Base-by-base conservation (phyloP, 1,140 invertebrate species). In the Chironomus tepperi region DNA sequence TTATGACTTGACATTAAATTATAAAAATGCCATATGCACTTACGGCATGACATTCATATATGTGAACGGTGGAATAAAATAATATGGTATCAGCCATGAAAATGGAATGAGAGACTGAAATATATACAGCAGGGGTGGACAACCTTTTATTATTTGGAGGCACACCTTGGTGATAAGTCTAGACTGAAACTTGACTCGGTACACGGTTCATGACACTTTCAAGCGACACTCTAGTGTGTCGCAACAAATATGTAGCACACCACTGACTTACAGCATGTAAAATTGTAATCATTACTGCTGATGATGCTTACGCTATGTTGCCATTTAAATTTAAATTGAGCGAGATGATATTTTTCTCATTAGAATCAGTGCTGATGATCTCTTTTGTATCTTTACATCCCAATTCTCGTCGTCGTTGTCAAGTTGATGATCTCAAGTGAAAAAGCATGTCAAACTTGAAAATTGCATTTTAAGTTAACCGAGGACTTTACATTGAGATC, bases 261-360 rank as follows among this genome's bases (percentile, higher is more conserved):
- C n/a, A n/a, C n/a, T n/a, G n/a, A n/a, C n/a, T n/a, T n/a, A n/a
- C 24, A 34, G 24, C 24, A 34, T 34, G 5, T 1, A 34, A 34
- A 5, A 34, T 34, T 34, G 24, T 34, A 34, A 34, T 34, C 24
- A 34, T 34, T 34, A 34, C 24, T 34, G 24, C 24, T 34, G 24
- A 34, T 34, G 24, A 34, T 5, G 24, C 24, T 34, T n/a, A 57
- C 12, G 47, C 47, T 12, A 57, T 15, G 47, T 57, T 57, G 47
- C 47, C 47, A 57, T 57, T 57, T 57, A 57, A 57, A 57, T 57
- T 57, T 57, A 57, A 57, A 57, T 57, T 57, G 47, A n/a, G 47
- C 47, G 47, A 10, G n/a, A 57, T 5, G 10, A 57, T 47, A 12
- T 57, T 57, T 57, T 15, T 12, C 12, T 57, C n/a, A 57, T 57